These are phyloP conservation scores for Cotesia chilonis DNA, from an alignment of 1,140 invertebrate species.

Conservation along the genomic window DNA sequence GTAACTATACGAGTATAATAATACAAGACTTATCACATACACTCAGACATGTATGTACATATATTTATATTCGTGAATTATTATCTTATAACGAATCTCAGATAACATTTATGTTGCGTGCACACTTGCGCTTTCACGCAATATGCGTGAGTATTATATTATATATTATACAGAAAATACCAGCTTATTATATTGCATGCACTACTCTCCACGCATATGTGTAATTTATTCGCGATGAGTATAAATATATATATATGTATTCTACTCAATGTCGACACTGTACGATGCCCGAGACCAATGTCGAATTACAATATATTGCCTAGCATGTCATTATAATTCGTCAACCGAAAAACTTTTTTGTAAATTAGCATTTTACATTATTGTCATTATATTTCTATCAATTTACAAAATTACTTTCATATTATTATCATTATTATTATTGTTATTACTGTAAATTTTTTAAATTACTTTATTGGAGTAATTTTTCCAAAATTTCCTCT, in stretches of 20 bases:
- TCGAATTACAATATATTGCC: too few relatives aligned
- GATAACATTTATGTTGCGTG: conserved; percentile 50
- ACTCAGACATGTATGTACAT: too few relatives aligned
- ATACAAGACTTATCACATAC: conserved; percentile 41
- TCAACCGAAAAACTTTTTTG: too few relatives aligned
- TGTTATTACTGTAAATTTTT: not conserved
- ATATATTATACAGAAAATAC: not conserved
- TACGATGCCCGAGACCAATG: too few relatives aligned
- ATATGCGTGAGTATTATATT: conserved; percentile 14
- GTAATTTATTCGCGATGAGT: not conserved
- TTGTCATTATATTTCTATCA: too few relatives aligned
- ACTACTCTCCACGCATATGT: not conserved
- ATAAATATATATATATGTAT: too few relatives aligned
- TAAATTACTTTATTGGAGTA: too few relatives aligned
- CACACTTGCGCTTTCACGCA: conserved; percentile 28
- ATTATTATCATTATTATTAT: not conserved
- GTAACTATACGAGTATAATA: not conserved
- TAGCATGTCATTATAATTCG: too few relatives aligned
- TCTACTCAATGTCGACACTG: too few relatives aligned
- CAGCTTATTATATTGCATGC: conserved; percentile 1
- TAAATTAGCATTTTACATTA: too few relatives aligned
- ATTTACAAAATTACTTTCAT: too few relatives aligned
- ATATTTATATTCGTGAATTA: conserved; percentile 6
- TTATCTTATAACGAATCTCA: conserved; percentile 50
- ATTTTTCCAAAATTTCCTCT: too few relatives aligned